Base-by-base conservation (phyloP, 2,888 invertebrate species). In the Steinernema hermaphroditum region DNA sequence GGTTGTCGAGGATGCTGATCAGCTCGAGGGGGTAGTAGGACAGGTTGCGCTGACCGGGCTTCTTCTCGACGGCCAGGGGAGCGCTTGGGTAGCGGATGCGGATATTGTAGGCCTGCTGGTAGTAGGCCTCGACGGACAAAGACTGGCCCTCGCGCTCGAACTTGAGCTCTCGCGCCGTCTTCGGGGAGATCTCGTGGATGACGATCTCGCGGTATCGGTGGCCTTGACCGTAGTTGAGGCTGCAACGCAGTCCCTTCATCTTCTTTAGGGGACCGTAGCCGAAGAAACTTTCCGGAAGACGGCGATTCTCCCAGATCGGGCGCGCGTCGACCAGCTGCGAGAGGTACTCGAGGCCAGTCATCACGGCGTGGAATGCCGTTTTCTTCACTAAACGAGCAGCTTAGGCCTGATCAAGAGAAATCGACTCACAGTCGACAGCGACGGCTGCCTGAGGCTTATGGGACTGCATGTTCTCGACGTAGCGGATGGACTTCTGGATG, bases 1-100 rank as follows among this genome's bases (percentile, higher is more conserved):
- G 69, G 43, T 69, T 69, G 69, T 69, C 69, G 19, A 43, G 24
- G 43, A 69, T 24, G 6, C 19, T 14, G 24, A 41, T 43, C 4
- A 37, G 24, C 69, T 69, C 69, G 16, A 69, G 41, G 4, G 69
- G 69, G 44, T 69, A 69, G 43, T 69, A 69, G 69, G 32, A 62
- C 27, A 62, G 62, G 4, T 2, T n/a, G 27, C 32, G 22, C 32
- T 29, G 34, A 2, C 32, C 62, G 4, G 62, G 62, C 32, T 62
- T 62, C 62, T 62, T 62, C 62, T 62, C 62, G 1, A 24, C 62
- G 29, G 62, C 62, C 8, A 62, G 29, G 1, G 62, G 62, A 4
- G 62, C 62, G 27, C 2, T 62, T 2, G 62, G 62, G 29, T 29
- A 62, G 2, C 27, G 27, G 16, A 62, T 14, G 32, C n/a, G 1